Percentiles rank a stretch among this genome's conserved stretches.
Evolutionary conservation across 1,140 invertebrate genomes (phyloP).

Genomic region (Spodoptera frugiperda): DNA sequence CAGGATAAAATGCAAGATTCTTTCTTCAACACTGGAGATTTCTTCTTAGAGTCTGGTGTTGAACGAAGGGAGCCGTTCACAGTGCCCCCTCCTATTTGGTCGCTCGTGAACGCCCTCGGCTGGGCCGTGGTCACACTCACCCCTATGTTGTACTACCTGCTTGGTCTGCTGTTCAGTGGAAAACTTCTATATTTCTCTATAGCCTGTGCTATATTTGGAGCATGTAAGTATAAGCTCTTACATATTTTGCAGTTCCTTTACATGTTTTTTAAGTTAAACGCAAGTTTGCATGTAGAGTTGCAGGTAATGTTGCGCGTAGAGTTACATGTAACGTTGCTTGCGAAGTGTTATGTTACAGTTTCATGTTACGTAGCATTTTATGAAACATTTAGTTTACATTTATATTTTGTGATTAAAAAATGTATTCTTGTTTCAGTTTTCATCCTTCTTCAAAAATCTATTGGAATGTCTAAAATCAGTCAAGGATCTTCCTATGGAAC

Average conservation of each 20-base stretch:
- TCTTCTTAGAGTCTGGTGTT: slow-evolving; percentile 91
- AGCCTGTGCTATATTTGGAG: slow-evolving; percentile 88
- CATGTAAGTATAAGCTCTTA: slow-evolving; percentile 88
- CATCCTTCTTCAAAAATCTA: slow-evolving; percentile 91
- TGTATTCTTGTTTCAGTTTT: slow-evolving; percentile 89
- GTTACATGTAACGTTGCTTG: too few relatives aligned
- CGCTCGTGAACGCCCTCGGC: slow-evolving; percentile 90
- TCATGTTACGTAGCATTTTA: too few relatives aligned
- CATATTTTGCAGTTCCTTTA: background rate
- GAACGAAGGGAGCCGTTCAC: slow-evolving; percentile 87
- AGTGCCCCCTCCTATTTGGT: slow-evolving; percentile 87
- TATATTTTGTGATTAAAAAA: background rate
- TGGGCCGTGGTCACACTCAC: slow-evolving; percentile 91
- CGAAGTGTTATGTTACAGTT: too few relatives aligned
- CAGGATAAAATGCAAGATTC: slow-evolving; percentile 90
- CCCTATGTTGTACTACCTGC: slow-evolving; percentile 89
- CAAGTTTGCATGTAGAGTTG: too few relatives aligned
- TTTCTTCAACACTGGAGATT: slow-evolving; percentile 93
- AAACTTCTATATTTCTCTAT: slow-evolving; percentile 88
- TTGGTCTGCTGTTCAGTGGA: slow-evolving; percentile 90
- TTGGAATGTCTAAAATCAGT: slow-evolving; percentile 94
- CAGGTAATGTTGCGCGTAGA: too few relatives aligned
- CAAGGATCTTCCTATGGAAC: slow-evolving; percentile 93
- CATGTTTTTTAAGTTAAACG: too few relatives aligned
- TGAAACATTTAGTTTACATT: too few relatives aligned